A percentile compares a stretch with the other conserved stretches of the same genome.
Evolutionary conservation across 1,140 invertebrate species (phyloP).

Genomic region (Drosophila sp.): DNA sequence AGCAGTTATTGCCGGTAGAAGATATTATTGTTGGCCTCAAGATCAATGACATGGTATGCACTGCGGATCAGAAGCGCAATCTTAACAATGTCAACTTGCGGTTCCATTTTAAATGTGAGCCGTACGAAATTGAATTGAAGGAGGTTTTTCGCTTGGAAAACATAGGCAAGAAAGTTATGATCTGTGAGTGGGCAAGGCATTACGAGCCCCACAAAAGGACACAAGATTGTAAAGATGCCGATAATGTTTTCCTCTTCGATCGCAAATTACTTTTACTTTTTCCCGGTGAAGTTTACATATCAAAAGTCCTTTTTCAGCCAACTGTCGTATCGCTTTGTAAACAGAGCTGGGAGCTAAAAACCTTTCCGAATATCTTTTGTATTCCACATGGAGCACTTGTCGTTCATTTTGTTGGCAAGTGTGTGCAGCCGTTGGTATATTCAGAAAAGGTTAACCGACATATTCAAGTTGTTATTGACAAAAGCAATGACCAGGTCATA

Average conservation of each 20-base stretch:
- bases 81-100: not conserved
- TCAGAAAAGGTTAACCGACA: conserved; percentile 2
- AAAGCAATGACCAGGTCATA: conserved; percentile 37
- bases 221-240: too few species aligned
- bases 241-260: conserved; percentile 46
- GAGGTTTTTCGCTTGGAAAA: conserved; percentile 65
- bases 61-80: not conserved
- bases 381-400: not conserved
- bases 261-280: conserved; percentile 28
- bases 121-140: conserved; percentile 46
- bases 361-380: conserved; percentile 54
- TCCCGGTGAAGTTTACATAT: conserved; percentile 49
- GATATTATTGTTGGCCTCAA: conserved; percentile 15
- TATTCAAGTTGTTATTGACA: conserved; percentile 15
- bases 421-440: conserved; percentile 51
- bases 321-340: conserved; percentile 15
- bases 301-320: conserved; percentile 56
- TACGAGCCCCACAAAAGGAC: not conserved
- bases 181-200: conserved; percentile 52
- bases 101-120: conserved; percentile 55
- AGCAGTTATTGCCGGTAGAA: not conserved
- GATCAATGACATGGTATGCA: conserved; percentile 48
- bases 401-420: conserved; percentile 45
- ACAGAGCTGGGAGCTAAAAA: conserved; percentile 43
- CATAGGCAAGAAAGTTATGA: conserved; percentile 49